phyloP scores from a whole-genome alignment of 2,797 vertebrate species.

The Morelia viridis region DNA sequence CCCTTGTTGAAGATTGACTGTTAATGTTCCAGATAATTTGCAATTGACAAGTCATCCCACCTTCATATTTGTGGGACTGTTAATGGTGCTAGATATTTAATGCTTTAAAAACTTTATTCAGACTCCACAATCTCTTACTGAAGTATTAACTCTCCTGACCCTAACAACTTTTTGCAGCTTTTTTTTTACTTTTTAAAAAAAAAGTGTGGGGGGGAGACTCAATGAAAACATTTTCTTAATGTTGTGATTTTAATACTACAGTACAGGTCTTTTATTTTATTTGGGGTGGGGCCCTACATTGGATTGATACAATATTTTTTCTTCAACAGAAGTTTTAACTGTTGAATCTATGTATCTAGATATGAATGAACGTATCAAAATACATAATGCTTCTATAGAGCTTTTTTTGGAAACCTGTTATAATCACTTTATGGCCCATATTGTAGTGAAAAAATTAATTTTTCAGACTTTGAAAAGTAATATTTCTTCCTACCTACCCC shows the following conservation, averaged over 20 bases:
- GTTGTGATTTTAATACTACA: no score
- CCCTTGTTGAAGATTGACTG: not conserved
- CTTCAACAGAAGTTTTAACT: not conserved
- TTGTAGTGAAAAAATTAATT: not conserved
- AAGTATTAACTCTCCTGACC: no score
- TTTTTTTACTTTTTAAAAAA: not conserved
- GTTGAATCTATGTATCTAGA: not conserved
- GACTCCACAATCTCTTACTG: no score
- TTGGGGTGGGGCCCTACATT: not conserved
- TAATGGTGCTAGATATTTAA: not conserved
- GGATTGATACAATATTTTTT: not conserved
- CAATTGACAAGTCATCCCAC: not conserved
- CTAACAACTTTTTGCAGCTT: no score
- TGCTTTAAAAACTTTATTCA: not conserved
- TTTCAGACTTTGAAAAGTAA: not conserved
- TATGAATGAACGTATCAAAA: not conserved
- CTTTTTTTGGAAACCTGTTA: not conserved
- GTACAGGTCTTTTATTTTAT: no score
- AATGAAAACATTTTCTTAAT: not conserved
- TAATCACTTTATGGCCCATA: not conserved
- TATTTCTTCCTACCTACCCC: no score
- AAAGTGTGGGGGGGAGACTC: no score
- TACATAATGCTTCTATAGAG: not conserved
- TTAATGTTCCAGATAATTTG: not conserved
- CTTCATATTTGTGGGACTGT: not conserved